Evolutionary conservation across 2,888 invertebrate genomes (phyloP).

Genomic region (Orthonevra nobilis): DNA sequence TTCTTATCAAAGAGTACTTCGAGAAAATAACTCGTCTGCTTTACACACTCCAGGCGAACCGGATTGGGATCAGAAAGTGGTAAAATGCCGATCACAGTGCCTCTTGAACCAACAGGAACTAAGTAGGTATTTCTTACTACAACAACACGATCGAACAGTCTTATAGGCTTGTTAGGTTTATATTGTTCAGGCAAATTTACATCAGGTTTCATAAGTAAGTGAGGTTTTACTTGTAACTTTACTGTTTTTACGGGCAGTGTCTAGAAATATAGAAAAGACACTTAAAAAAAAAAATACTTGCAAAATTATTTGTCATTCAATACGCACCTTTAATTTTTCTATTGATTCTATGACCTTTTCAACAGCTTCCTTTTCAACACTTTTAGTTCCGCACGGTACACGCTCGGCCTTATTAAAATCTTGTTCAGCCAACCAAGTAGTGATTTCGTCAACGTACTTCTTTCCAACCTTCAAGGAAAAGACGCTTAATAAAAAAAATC

Average conservation of each 20-base stretch:
- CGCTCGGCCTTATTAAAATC: conserved; percentile 84
- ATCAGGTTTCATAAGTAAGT: conserved; percentile 83
- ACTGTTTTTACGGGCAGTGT: conserved; percentile 81
- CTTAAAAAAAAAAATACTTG: no score
- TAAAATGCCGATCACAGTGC: conserved; percentile 90
- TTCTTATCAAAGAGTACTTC: conserved; percentile 91
- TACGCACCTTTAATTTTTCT: conserved; percentile 78
- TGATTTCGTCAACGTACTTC: conserved; percentile 80
- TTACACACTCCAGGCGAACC: conserved; percentile 81
- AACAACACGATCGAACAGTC: conserved; percentile 91
- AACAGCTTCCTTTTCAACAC: conserved; percentile 85
- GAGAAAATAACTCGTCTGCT: conserved; percentile 83
- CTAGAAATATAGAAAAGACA: conserved; percentile 64
- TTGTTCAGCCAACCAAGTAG: conserved; percentile 87
- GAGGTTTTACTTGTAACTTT: conserved; percentile 89
- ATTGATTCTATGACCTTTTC: conserved; percentile 78
- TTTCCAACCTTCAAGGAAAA: conserved; percentile 71
- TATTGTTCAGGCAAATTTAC: conserved; percentile 81
- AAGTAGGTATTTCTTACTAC: conserved; percentile 87
- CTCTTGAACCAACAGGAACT: conserved; percentile 89
- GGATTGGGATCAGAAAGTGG: conserved; percentile 78
- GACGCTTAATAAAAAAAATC: not conserved
- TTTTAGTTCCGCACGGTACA: conserved; percentile 86
- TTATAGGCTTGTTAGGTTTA: conserved; percentile 71
- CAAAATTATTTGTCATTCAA: no score